Percentiles rank a stretch among this genome's conserved stretches.
These are phyloP conservation scores for Drosophila subsilvestris DNA, from an alignment of 2,888 invertebrate genomes.

Conservation along the genomic window DNA sequence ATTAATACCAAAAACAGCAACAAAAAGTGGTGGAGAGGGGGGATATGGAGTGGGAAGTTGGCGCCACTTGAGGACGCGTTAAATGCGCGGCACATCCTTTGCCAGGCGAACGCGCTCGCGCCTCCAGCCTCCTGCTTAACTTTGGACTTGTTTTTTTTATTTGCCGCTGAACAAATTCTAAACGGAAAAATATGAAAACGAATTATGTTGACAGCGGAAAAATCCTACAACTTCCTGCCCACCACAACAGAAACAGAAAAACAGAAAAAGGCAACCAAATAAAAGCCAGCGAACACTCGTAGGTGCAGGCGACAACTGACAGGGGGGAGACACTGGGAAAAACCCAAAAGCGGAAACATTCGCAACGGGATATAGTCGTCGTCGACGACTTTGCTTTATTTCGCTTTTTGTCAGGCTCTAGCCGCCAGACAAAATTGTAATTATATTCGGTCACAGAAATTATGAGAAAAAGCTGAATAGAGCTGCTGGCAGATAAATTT, in stretches of 20 bases:
- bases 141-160: conserved; percentile 47
- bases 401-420: conserved; percentile 17
- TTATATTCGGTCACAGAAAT: conserved; percentile 56
- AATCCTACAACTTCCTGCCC: conserved; percentile 77
- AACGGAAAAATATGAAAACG: conserved; percentile 79
- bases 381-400: conserved; percentile 15
- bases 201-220: conserved; percentile 80
- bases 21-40: conserved; percentile 3
- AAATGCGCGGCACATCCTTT: conserved; percentile 71
- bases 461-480: conserved; percentile 1
- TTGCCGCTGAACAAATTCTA: conserved; percentile 73
- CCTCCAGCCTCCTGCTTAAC: conserved; percentile 51
- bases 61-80: conserved; percentile 59
- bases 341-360: conserved; percentile 53
- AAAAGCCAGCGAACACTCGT: conserved; percentile 6
- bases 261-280: conserved; percentile 57
- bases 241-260: conserved; percentile 39
- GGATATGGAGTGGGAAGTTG: conserved; percentile 28
- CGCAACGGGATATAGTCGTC: conserved; percentile 45
- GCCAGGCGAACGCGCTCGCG: conserved; percentile 66
- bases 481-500: neutral
- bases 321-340: conserved; percentile 29
- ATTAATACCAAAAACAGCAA: conserved; percentile 55
- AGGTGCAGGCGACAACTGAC: conserved; percentile 30
- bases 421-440: conserved; percentile 58